These are phyloP conservation scores for Trichopoda pennipes DNA, from an alignment of 2,888 invertebrate genomes.

Conservation along the genomic window DNA sequence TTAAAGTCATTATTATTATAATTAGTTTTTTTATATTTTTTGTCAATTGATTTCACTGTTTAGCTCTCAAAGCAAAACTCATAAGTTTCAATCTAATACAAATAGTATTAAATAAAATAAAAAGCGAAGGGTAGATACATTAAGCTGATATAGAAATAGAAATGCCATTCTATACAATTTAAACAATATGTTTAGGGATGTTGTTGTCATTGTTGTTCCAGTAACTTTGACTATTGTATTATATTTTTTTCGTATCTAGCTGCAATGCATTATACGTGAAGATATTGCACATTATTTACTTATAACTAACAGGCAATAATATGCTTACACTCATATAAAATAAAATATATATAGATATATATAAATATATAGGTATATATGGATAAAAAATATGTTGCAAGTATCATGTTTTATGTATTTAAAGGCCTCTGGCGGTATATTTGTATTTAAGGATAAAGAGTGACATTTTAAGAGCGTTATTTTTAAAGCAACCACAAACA, in stretches of 20 bases:
- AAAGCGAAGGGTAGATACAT: constrained; percentile 37
- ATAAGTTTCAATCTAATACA: constrained; percentile 46
- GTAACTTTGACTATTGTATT: constrained; percentile 41
- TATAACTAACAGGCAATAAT: constrained; percentile 58
- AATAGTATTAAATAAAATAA: constrained; percentile 34
- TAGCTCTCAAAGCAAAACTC: constrained; percentile 8
- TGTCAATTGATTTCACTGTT: neutral
- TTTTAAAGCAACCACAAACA: neutral
- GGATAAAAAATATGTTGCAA: constrained; percentile 33
- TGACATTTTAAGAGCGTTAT: neutral
- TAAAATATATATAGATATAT: neutral
- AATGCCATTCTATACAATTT: constrained; percentile 59
- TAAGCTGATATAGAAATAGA: constrained; percentile 57
- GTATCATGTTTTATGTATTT: constrained; percentile 30
- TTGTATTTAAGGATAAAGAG: constrained; percentile 21
- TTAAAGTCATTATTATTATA: neutral
- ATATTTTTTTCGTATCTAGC: constrained; percentile 54
- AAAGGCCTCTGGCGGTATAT: constrained; percentile 64
- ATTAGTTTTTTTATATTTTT: neutral
- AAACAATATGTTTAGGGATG: constrained; percentile 46
- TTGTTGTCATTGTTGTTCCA: constrained; percentile 36
- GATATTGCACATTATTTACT: constrained; percentile 38
- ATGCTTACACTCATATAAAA: constrained; percentile 47
- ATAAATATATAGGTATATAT: neutral
- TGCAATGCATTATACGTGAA: constrained; percentile 39